A percentile compares a stretch with the other conserved stretches of the same genome.
phyloP scores from a whole-genome alignment of 2,797 vertebrate genomes.

The Tachyglossus aculeatus region DNA sequence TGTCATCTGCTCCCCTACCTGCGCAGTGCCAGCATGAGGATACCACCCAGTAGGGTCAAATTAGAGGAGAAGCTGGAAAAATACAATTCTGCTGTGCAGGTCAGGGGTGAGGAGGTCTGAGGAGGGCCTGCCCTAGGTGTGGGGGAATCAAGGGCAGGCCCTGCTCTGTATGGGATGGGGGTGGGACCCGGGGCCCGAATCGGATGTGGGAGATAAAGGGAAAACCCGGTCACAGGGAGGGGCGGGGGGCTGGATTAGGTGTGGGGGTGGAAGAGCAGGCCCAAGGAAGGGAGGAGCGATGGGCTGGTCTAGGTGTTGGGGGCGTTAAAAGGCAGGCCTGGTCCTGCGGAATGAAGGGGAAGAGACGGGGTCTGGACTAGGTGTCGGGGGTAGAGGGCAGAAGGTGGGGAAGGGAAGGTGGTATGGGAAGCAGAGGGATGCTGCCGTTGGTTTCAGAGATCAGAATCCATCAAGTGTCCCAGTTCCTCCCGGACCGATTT shows the following conservation, averaged over 20 bases:
- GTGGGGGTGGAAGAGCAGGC: too few species aligned
- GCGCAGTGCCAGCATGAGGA: constrained; percentile 82
- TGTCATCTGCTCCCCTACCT: background rate
- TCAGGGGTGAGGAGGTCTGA: constrained; percentile 38
- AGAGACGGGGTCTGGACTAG: too few species aligned
- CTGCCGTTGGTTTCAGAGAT: constrained; percentile 75
- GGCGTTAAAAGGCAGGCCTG: background rate
- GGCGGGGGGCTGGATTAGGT: background rate
- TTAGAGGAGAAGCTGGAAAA: constrained; percentile 90
- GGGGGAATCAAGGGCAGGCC: background rate
- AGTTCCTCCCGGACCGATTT: constrained; percentile 74
- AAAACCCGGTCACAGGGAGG: background rate
- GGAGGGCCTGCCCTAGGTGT: background rate
- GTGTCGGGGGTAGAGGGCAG: accelerated
- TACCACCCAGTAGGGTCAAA: constrained; percentile 77
- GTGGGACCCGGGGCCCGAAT: accelerated
- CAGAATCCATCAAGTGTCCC: constrained; percentile 72
- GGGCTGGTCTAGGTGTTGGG: background rate
- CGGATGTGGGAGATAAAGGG: background rate
- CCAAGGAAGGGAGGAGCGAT: background rate
- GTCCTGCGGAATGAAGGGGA: too few species aligned
- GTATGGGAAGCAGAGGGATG: background rate
- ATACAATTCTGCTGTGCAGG: constrained; percentile 88
- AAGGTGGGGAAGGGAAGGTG: accelerated
- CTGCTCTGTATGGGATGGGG: background rate